These are phyloP conservation scores for Craniophora ligustri DNA, from an alignment of 2,888 invertebrate species.

Conservation along the genomic window DNA sequence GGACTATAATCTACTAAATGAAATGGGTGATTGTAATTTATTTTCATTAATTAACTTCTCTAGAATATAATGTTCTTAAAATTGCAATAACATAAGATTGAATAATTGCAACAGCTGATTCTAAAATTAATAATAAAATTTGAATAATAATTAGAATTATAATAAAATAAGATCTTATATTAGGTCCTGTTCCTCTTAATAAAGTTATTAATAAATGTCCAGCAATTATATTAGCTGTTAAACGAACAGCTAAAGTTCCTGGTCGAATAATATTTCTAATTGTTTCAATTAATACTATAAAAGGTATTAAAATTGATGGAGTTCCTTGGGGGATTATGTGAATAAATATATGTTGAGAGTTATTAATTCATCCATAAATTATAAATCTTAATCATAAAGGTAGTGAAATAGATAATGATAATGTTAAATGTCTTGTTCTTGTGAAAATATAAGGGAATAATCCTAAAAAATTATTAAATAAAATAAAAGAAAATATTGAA, in stretches of 20 bases:
- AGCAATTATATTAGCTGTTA: constrained; percentile 94
- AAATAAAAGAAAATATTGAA: constrained; percentile 88
- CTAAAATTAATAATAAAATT: constrained; percentile 86
- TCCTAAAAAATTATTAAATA: constrained; percentile 91
- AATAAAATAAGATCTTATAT: constrained; percentile 64
- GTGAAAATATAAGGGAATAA: constrained; percentile 92
- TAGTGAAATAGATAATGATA: constrained; percentile 89
- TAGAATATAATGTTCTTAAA: constrained; percentile 90
- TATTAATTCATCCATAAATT: constrained; percentile 90
- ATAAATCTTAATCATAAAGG: constrained; percentile 91
- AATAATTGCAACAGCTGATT: constrained; percentile 90
- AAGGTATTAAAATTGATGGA: constrained; percentile 90
- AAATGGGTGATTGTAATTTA: constrained; percentile 88
- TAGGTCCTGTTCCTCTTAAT: constrained; percentile 77
- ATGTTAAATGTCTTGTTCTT: constrained; percentile 89
- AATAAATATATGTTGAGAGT: constrained; percentile 90
- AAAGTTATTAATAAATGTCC: constrained; percentile 91
- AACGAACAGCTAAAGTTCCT: constrained; percentile 90
- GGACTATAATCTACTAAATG: constrained; percentile 91
- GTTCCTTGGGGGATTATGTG: constrained; percentile 92
- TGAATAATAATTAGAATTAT: constrained; percentile 79
- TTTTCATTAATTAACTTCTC: constrained; percentile 90
- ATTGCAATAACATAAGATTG: constrained; percentile 91
- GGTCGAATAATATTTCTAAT: constrained; percentile 92
- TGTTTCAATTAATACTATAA: constrained; percentile 93